These are phyloP conservation scores for Sphinx pinastri DNA, from an alignment of 2,888 invertebrate genomes.

Conservation along the genomic window DNA sequence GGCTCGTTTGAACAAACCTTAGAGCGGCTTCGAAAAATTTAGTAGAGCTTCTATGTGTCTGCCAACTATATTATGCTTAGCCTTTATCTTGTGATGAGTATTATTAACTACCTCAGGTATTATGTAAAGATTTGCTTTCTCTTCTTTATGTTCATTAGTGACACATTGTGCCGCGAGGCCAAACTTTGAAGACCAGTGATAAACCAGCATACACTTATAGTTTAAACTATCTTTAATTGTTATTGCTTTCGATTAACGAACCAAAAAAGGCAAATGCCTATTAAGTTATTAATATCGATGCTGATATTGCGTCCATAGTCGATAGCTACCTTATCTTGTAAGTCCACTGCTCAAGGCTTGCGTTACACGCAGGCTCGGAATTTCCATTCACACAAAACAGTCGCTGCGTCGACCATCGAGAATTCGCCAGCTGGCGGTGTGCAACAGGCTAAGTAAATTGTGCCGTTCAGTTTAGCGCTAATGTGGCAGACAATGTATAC, in stretches of 20 bases:
- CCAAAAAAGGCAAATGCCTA: no score
- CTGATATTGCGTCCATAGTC: not conserved
- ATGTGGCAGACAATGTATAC: constrained; percentile 23
- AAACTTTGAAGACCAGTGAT: not conserved
- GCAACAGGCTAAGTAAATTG: constrained; percentile 16
- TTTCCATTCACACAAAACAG: constrained; percentile 23
- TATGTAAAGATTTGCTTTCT: no score
- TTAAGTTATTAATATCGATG: no score
- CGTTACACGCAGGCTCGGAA: constrained; percentile 13
- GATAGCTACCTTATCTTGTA: constrained; percentile 7
- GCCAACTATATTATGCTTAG: not conserved
- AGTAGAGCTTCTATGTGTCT: not conserved
- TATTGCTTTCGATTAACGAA: not conserved
- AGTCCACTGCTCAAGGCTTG: constrained; percentile 3
- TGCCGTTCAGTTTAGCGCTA: constrained; percentile 22
- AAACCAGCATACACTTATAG: not conserved
- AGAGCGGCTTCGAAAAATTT: not conserved
- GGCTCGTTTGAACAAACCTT: constrained; percentile 8
- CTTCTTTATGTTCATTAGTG: no score
- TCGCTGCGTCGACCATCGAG: constrained; percentile 8
- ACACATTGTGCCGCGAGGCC: no score
- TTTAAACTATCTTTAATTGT: not conserved
- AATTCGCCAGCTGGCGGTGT: constrained; percentile 1
- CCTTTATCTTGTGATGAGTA: not conserved
- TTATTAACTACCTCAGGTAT: no score